Conservation (phyloP, 2,888 invertebrate genomes). For the Stegana nigrithorax region DNA sequence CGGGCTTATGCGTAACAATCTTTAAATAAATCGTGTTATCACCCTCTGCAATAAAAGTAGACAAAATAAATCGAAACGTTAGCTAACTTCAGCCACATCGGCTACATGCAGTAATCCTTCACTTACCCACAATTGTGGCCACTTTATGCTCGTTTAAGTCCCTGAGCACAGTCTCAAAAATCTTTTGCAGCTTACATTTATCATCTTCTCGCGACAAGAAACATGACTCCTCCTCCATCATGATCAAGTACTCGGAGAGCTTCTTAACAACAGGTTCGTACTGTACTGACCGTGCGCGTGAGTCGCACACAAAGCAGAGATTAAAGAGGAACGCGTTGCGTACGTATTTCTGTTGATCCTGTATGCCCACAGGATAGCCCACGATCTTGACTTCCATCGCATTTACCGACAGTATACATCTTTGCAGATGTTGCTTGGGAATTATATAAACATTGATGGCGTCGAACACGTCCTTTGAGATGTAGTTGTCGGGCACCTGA, state of each 20-base stretch:
- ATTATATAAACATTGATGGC: slow-evolving; percentile 94
- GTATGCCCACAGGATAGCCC: slow-evolving; percentile 92
- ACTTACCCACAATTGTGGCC: slow-evolving; percentile 79
- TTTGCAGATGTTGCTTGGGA: slow-evolving; percentile 91
- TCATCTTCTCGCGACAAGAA: slow-evolving; percentile 80
- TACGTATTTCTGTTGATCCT: slow-evolving; percentile 87
- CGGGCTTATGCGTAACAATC: slow-evolving; percentile 83
- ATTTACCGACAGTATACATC: slow-evolving; percentile 90
- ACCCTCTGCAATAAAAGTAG: slow-evolving; percentile 73
- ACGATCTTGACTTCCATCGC: slow-evolving; percentile 86
- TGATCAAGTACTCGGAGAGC: slow-evolving; percentile 89
- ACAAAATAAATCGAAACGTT: background rate
- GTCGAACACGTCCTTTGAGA: slow-evolving; percentile 94
- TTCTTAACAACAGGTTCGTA: slow-evolving; percentile 96
- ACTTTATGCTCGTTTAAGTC: slow-evolving; percentile 85
- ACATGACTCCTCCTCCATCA: slow-evolving; percentile 86
- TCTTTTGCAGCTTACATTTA: slow-evolving; percentile 77
- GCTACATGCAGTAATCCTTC: background rate
- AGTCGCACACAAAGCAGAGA: slow-evolving; percentile 93
- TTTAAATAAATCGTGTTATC: slow-evolving; percentile 91
- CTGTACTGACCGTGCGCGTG: slow-evolving; percentile 88
- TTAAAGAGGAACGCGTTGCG: slow-evolving; percentile 97
- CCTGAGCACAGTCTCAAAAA: slow-evolving; percentile 82
- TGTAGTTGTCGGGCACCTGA: slow-evolving; percentile 88
- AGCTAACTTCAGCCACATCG: background rate